Base-by-base conservation (phyloP, 2,888 invertebrate species). In the Microplitis deprimator region DNA sequence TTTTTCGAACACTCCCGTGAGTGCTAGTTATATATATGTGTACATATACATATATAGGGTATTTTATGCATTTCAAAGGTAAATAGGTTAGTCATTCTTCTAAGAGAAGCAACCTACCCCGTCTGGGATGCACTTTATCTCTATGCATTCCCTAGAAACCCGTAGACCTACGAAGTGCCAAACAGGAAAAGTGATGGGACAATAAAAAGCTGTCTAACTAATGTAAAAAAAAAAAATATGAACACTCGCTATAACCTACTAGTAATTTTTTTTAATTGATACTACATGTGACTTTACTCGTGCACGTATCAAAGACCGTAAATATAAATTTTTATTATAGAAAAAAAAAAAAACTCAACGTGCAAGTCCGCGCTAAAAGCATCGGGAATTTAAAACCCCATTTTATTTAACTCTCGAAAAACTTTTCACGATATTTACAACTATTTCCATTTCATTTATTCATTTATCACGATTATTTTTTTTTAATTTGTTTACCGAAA, bases 51-150 rank as follows among this genome's bases (percentile, higher is more conserved):
- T 50, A 50, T 13, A 50, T 50, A 50, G 10, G 13, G 72, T 60
- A 68, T 76, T 72, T 68, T 72, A 72, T 76, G 72, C 71, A 62
- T 76, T 71, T 68, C 68, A 67, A 76, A 41, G 59, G 72, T 76
- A 72, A 76, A 76, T 71, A 71, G 76, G 72, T 67, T 61, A 68
- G 41, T 17, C 72, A 76, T 76, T 76, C 61, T 76, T 68, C 20
- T 41, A 7, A 62, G 62, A 62, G 62, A n/a, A 62, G 20, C 16
- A 16, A n/a, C 29, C 50, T 13, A 6, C 16, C 65, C 13, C 29
- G 29, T 29, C 65, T 65, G 6, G 10, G 8, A 65, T 65, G 29
- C 65, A 65, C 65, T 65, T 17, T 65, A 65, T 65, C 29, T 62
- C 38, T 65, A 65, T 29, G 10, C 65, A 13, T 29, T 65, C 20